Evolutionary conservation across 2,888 invertebrate species (phyloP), one percentile per base, ranked within the genome.

Genomic region (Hoplodrina blanda): DNA sequence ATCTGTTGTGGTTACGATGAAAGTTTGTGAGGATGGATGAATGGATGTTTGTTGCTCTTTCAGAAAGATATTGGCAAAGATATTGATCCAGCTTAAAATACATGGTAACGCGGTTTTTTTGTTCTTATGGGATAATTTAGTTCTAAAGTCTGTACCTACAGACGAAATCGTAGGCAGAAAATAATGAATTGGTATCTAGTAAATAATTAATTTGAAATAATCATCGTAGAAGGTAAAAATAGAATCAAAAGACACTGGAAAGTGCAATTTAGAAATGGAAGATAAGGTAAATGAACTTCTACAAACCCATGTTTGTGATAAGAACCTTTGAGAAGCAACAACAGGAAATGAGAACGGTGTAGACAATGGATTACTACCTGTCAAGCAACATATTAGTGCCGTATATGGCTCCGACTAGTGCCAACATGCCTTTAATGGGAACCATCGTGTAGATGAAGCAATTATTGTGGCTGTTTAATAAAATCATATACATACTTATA

Each of bases 391-490:
- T 55, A 8, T n/a, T 33, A 60, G 15, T 15, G n/a, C 78, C 46
- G 1, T 78, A 62, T 19, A 78, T 4, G 49, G 57, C 11, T 33
- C 19, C 17, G 4, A 25, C 13, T 19, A 17, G 44, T 72, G 49
- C n/a, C 62, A 62, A 74, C 56, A 52, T 53, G 20, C 63, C 46
- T 49, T 52, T 53, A 25, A 63, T 41, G 33, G 44, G 56, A 74
- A 76, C 10, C 73, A 53, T 62, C 62, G 46, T 49, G 52, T 25
- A 13, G 11, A 50, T 57, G 17, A 57, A 57, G 44, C 11, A 53
- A 57, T 62, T n/a, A 46, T 46, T 37, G 2, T 41, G 37, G 37
- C n/a, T 33, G 33, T 55, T 49, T 30, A 53, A 8, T n/a, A 41
- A 37, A 46, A 30, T 0, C 8, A 17, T 11, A 2, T n/a, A 11